phyloP scores from a whole-genome alignment of 2,888 invertebrate species.

The Lutraria lutraria region DNA sequence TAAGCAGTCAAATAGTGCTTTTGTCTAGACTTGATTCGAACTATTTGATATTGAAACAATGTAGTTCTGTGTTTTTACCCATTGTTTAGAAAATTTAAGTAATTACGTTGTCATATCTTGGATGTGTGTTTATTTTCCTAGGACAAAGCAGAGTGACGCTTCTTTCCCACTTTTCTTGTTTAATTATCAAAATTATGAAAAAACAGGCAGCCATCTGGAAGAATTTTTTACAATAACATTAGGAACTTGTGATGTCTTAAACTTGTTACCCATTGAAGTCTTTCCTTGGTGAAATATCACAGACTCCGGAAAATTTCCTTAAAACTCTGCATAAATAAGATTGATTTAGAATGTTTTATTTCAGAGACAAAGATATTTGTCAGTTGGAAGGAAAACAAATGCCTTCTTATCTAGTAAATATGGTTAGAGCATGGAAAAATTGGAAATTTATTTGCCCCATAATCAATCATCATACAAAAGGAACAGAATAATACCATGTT shows the following conservation, averaged over 20 bases:
- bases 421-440: slow-evolving; percentile 49
- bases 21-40: too few species aligned
- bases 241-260: slow-evolving; percentile 35
- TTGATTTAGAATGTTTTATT: slow-evolving; percentile 64
- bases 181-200: slow-evolving; percentile 30
- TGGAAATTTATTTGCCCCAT: slow-evolving; percentile 45
- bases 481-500: not conserved
- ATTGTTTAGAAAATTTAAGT: not conserved
- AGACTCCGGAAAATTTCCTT: slow-evolving; percentile 60
- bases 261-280: slow-evolving; percentile 24
- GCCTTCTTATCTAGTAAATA: slow-evolving; percentile 59
- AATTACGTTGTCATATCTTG: not conserved
- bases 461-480: slow-evolving; percentile 34
- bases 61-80: not conserved
- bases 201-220: slow-evolving; percentile 44
- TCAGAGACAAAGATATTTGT: slow-evolving; percentile 56
- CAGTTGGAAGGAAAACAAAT: slow-evolving; percentile 62
- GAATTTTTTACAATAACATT: slow-evolving; percentile 26
- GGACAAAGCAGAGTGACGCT: slow-evolving; percentile 21
- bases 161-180: slow-evolving; percentile 13
- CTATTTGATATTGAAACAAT: too few species aligned
- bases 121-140: slow-evolving; percentile 12
- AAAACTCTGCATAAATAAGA: slow-evolving; percentile 66
- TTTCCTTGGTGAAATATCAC: slow-evolving; percentile 42
- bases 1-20: too few species aligned